Conservation (phyloP, 2,888 invertebrate species). For the Drosophila borborema region DNA sequence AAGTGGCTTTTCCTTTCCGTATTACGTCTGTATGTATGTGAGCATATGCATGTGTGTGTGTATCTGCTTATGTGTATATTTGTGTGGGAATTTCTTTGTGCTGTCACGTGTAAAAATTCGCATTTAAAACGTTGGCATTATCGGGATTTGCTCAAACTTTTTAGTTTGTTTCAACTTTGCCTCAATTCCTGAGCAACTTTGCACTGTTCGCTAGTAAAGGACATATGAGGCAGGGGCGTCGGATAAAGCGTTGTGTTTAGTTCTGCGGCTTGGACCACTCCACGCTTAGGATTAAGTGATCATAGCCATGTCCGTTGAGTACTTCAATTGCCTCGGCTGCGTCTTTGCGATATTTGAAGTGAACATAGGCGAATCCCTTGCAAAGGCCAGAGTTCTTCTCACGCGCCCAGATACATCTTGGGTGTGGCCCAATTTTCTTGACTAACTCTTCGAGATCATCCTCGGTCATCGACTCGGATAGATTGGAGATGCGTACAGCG, state of each 20-base stretch:
- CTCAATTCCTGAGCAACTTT: slow-evolving; percentile 15
- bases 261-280: slow-evolving; percentile 97
- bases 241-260: slow-evolving; percentile 33
- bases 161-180: slow-evolving; percentile 24
- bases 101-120: slow-evolving; percentile 54
- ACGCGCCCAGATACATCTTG: slow-evolving; percentile 97
- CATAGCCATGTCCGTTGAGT: slow-evolving; percentile 97
- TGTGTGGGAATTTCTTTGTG: slow-evolving; percentile 35
- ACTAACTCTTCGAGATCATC: slow-evolving; percentile 98
- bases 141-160: slow-evolving; percentile 44
- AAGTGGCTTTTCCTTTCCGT: slow-evolving; percentile 33
- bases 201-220: neutral
- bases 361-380: slow-evolving; percentile 99
- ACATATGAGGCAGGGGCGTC: neutral
- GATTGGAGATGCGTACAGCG: slow-evolving; percentile 98
- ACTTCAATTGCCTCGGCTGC: slow-evolving; percentile 95
- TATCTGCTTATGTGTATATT: slow-evolving; percentile 11
- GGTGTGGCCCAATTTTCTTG: slow-evolving; percentile 95
- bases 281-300: slow-evolving; percentile 98
- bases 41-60: slow-evolving; percentile 9
- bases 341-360: slow-evolving; percentile 95
- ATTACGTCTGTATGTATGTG: slow-evolving; percentile 13
- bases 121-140: slow-evolving; percentile 57
- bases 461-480: slow-evolving; percentile 98
- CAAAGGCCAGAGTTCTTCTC: slow-evolving; percentile 94